Percentiles rank a stretch among this genome's conserved stretches.
Conservation (phyloP, 2,888 invertebrate species). For the Dicycla oo region DNA sequence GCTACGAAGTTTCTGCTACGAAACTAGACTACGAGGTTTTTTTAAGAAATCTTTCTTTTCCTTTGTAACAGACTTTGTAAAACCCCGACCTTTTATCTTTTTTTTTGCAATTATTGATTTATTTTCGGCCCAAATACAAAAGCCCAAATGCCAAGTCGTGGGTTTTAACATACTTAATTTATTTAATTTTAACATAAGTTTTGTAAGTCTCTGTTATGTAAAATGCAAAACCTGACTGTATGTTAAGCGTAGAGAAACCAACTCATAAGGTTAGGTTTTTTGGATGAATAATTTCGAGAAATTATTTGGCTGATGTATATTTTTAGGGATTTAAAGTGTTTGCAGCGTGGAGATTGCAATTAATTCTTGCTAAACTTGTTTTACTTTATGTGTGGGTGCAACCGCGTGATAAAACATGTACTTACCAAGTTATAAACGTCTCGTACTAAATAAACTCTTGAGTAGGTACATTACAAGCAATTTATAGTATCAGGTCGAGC, state of each 20-base stretch:
- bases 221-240: slow-evolving; percentile 30
- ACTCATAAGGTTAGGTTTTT: slow-evolving; percentile 29
- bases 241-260: slow-evolving; percentile 17
- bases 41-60: not conserved
- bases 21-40: slow-evolving; percentile 13
- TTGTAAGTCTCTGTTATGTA: not conserved
- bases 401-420: slow-evolving; percentile 1
- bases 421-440: slow-evolving; percentile 6
- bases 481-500: slow-evolving; percentile 5
- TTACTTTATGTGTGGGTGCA: not conserved
- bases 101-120: not conserved
- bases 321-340: slow-evolving; percentile 25
- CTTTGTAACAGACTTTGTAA: not conserved
- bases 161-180: not conserved
- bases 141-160: not conserved
- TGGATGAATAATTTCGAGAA: slow-evolving; percentile 16
- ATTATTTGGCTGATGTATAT: slow-evolving; percentile 29
- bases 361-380: not conserved
- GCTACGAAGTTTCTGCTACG: slow-evolving; percentile 44
- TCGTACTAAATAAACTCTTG: slow-evolving; percentile 1
- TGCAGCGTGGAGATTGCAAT: slow-evolving; percentile 19
- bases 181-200: slow-evolving; percentile 10
- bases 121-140: not conserved
- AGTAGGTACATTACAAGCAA: slow-evolving; percentile 4
- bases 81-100: not conserved